These are phyloP conservation scores for Pseudorectes ferrugineus DNA, from an alignment of 2,113 vertebrate genomes.

Conservation along the genomic window DNA sequence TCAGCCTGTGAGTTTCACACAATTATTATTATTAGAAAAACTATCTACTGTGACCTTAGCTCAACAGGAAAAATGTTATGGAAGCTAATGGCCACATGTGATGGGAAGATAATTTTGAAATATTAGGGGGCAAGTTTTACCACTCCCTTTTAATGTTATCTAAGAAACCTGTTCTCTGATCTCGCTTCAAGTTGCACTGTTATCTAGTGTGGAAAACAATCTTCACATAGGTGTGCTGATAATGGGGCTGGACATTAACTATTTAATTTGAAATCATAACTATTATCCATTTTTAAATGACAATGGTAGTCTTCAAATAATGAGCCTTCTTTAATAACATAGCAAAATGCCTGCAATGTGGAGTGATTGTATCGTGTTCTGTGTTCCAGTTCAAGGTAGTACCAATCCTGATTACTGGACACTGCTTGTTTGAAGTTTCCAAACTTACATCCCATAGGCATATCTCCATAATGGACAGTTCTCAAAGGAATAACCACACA, in stretches of 20 bases:
- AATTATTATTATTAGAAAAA: conserved; percentile 3
- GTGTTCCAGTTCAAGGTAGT: neutral
- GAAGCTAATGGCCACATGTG: neutral
- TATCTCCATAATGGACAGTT: neutral
- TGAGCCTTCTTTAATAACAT: neutral
- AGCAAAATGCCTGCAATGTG: neutral
- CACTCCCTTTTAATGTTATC: neutral
- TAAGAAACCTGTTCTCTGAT: neutral
- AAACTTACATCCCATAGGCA: neutral
- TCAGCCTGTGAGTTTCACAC: neutral
- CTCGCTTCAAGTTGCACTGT: neutral
- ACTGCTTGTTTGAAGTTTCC: neutral
- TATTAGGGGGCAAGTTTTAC: neutral
- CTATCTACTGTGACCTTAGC: neutral
- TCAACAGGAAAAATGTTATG: neutral
- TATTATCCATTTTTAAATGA: neutral
- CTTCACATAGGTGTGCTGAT: neutral
- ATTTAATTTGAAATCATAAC: neutral
- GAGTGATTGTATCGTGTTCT: neutral
- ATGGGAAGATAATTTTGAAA: neutral
- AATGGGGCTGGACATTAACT: neutral
- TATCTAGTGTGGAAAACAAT: neutral
- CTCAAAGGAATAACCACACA: neutral
- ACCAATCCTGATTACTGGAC: neutral
- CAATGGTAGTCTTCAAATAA: neutral